phyloP scores from a whole-genome alignment of 23 tunicate species.

The Trididemnum clinides region DNA sequence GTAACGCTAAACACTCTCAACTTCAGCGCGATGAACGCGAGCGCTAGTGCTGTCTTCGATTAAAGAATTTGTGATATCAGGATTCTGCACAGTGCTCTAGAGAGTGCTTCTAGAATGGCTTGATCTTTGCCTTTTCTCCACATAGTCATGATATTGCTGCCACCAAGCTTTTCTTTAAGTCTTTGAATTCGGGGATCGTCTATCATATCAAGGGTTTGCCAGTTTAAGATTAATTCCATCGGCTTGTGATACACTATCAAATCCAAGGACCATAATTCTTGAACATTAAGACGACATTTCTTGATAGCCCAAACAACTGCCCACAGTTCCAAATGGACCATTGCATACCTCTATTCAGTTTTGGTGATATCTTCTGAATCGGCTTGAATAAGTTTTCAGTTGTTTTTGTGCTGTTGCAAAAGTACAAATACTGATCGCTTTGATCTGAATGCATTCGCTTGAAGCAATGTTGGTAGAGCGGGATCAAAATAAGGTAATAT shows the following conservation, averaged over 20 bases:
- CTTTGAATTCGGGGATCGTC: neutral
- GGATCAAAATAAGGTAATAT: neutral
- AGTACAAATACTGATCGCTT: neutral
- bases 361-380: neutral
- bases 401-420: neutral
- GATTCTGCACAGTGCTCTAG: neutral
- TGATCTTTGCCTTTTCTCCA: neutral
- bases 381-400: neutral
- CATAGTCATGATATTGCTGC: too few relatives aligned
- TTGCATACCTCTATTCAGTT: neutral
- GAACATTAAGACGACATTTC: too few relatives aligned
- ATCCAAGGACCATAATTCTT: too few relatives aligned
- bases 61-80: too few relatives aligned
- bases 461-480: neutral
- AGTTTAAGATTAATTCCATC: too few relatives aligned
- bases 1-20: too few relatives aligned
- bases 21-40: too few relatives aligned
- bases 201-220: too few relatives aligned
- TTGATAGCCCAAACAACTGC: neutral
- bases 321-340: neutral
- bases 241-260: too few relatives aligned
- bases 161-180: neutral
- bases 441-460: neutral
- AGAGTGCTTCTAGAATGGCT: neutral
- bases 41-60: too few relatives aligned